Percentiles rank a stretch among this genome's conserved stretches.
Conservation (phyloP, 2,113 vertebrate genomes). For the Prionailurus viverrinus region DNA sequence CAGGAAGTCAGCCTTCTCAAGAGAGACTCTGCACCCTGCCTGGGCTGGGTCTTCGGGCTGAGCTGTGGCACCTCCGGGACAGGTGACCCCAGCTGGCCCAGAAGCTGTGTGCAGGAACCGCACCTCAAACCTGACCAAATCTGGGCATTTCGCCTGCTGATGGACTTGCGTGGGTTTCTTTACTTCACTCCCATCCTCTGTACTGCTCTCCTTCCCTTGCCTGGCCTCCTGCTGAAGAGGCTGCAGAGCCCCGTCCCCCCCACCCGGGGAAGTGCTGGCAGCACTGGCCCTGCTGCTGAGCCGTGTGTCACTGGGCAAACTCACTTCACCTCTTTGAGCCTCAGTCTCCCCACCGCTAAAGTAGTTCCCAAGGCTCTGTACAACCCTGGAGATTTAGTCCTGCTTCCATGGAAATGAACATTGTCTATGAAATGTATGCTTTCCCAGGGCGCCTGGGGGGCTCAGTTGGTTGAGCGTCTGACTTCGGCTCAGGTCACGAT, state of each 20-base stretch:
- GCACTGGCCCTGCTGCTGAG: background rate
- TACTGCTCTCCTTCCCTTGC: accelerated
- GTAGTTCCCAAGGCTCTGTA: background rate
- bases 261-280: background rate
- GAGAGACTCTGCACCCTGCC: accelerated
- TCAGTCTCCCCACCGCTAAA: background rate
- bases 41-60: background rate
- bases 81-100: accelerated
- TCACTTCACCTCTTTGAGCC: background rate
- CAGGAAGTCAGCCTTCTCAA: background rate
- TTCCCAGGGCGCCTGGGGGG: too few species aligned
- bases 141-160: background rate
- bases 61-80: background rate
- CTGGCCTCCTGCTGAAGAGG: background rate
- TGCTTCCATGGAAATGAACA: background rate
- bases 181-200: background rate
- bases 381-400: background rate
- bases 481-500: too few species aligned
- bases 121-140: background rate
- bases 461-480: too few species aligned
- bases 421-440: background rate
- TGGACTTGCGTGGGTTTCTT: background rate
- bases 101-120: background rate
- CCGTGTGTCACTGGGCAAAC: background rate
- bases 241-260: background rate